A percentile compares a stretch with the other conserved stretches of the same genome.
Evolutionary conservation across 2,888 invertebrate genomes (phyloP).

Genomic region (Cheilosia pagana): DNA sequence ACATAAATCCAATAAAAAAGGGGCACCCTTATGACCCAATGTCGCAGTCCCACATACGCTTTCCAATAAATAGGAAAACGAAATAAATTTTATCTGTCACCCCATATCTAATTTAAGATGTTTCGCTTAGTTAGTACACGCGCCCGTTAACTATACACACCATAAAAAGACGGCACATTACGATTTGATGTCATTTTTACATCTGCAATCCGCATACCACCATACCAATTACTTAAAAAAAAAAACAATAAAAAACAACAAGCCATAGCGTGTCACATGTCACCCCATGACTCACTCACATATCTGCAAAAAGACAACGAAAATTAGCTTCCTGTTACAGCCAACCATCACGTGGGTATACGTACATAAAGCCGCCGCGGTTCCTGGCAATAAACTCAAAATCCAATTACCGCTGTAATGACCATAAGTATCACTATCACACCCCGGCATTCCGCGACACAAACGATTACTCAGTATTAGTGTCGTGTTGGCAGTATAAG

Average conservation of each 20-base stretch:
- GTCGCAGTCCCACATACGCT: constrained; percentile 10
- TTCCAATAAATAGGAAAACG: constrained; percentile 10
- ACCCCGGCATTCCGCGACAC: constrained; percentile 26
- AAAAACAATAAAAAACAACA: constrained; percentile 20
- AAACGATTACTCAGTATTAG: constrained; percentile 63
- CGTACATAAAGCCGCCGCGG: constrained; percentile 30
- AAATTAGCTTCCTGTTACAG: constrained; percentile 38
- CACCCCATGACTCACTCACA: constrained; percentile 53
- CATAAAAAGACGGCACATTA: constrained; percentile 34
- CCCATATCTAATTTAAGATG: constrained; percentile 19
- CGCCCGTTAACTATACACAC: constrained; percentile 17
- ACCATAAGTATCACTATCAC: constrained; percentile 60
- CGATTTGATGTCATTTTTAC: constrained; percentile 51
- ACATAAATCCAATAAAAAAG: neutral
- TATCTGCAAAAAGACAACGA: constrained; percentile 24
- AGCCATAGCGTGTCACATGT: constrained; percentile 63
- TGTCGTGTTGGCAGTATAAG: constrained; percentile 21
- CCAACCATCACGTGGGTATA: constrained; percentile 6
- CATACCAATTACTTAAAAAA: constrained; percentile 50
- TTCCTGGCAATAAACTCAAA: constrained; percentile 61
- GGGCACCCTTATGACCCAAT: constrained; percentile 1
- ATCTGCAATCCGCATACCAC: constrained; percentile 36
- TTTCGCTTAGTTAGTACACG: constrained; percentile 24
- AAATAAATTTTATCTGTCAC: constrained; percentile 3
- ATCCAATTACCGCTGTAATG: constrained; percentile 64